Evolutionary conservation across 2,113 vertebrate species (phyloP), one percentile per base, ranked within the genome.

Genomic region (Rhegmatorhina hoffmannsi): DNA sequence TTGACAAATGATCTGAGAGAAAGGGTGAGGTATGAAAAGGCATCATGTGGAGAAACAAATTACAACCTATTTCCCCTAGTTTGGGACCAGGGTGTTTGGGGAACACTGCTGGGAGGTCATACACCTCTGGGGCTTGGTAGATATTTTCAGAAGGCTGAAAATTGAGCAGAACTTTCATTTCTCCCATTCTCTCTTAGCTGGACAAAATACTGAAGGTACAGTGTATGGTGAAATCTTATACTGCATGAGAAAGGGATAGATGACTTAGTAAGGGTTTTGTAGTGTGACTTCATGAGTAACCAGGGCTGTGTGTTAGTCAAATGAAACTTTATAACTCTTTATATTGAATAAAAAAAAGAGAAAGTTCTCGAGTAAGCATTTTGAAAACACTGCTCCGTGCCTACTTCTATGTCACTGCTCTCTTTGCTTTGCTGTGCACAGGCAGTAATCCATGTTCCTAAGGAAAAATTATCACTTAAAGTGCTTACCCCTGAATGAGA

Each of bases 1-100:
- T 80, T 93, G 94, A 95, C 94, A 95, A 97, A 96, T 96, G 94
- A 97, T 96, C 96, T 96, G 96, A 97, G 96, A 93, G 92, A 95
- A 96, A 89, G 96, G 79, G 86, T 95, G 96, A 97, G 86, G 92
- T 96, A 96, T 82, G 95, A 93, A 96, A 90, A 93, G 94, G 67
- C 86, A 86, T 73, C 91, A 70, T 91, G 94, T 25, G 67, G 93
- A 95, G 94, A 93, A 93, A 93, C 94, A 95, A 97, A 95, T 94
- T 88, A 80, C 83, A 91, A 89, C 70, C 92, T 90, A 16, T 93
- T 96, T 85, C 85, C 78, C 62, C 21, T 52, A 40, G 72, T 90
- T 94, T 90, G 79, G 93, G 83, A 89, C 17, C 31, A 28, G 76
- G 89, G 85, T 89, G 84, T 92, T 94, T 87, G 86, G 89, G 91